These are phyloP conservation scores for Pyrocoelia pectoralis DNA, from an alignment of 2,888 invertebrate species.

Conservation along the genomic window DNA sequence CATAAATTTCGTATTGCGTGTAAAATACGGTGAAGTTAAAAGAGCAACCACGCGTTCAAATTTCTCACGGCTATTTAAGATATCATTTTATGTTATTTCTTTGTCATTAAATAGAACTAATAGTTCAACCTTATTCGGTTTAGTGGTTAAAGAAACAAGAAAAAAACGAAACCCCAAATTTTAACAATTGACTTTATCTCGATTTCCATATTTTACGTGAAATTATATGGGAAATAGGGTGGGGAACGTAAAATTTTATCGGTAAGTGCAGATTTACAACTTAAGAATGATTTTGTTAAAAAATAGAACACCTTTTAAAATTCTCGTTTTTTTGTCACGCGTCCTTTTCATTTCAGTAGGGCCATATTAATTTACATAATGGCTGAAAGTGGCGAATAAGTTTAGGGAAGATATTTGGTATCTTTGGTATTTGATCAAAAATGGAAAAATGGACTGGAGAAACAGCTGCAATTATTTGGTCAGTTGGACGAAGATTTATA, in stretches of 20 bases:
- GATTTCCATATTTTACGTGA: slow-evolving; percentile 19
- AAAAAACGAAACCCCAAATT: slow-evolving; percentile 25
- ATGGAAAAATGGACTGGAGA: slow-evolving; percentile 28
- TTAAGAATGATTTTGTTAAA: slow-evolving; percentile 27
- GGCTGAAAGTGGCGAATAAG: slow-evolving; percentile 42
- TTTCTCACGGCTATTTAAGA: slow-evolving; percentile 34
- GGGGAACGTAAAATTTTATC: slow-evolving; percentile 16
- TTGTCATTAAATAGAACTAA: slow-evolving; percentile 24
- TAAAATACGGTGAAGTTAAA: slow-evolving; percentile 7
- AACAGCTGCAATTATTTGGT: slow-evolving; percentile 43
- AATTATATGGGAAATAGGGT: not conserved
- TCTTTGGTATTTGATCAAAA: slow-evolving; percentile 32
- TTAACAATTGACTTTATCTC: slow-evolving; percentile 27
- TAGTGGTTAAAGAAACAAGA: slow-evolving; percentile 23
- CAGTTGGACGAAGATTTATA: slow-evolving; percentile 26
- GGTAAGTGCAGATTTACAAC: slow-evolving; percentile 33
- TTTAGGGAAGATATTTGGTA: slow-evolving; percentile 31
- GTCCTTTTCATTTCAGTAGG: slow-evolving; percentile 45
- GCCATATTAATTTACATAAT: slow-evolving; percentile 50
- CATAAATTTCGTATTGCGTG: not conserved
- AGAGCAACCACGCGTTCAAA: slow-evolving; percentile 30
- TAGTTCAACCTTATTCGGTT: slow-evolving; percentile 25
- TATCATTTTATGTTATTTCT: slow-evolving; percentile 23
- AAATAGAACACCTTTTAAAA: slow-evolving; percentile 28
- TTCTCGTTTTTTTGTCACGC: slow-evolving; percentile 38